Evolutionary conservation across 2,113 vertebrate genomes (phyloP), one percentile per base, ranked within the genome.

Genomic region (Sceloporus tristichus): DNA sequence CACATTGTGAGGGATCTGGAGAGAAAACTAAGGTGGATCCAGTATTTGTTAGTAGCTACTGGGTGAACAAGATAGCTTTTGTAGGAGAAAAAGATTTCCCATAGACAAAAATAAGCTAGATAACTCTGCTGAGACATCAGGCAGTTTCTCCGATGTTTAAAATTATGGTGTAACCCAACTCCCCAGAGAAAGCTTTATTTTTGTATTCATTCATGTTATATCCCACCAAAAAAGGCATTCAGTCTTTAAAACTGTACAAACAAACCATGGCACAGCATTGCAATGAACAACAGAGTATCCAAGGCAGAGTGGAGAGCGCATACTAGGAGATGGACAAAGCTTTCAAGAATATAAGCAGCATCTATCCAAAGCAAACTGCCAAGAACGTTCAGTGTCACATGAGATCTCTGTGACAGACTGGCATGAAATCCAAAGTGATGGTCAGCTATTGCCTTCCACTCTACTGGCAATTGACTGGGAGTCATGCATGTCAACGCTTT

Each of bases 391-490:
- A 85, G 25, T 85, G 93, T 91, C 93, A 90, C 75, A 74, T 74
- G 86, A 86, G 84, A 88, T 94, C 93, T 92, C 88, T 0, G 0
- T 86, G 93, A 94, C 0, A 10, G 89, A 80, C 21, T 84, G 90
- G 93, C 93, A 90, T 91, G 91, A 94, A 95, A 94, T 92, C 92
- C 88, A 91, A 92, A 88, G 92, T 91, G 87, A 89, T 88, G 91
- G 92, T 89, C 85, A 92, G 56, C 91, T 94, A 84, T 91, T 94
- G 75, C 92, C 92, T 94, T 95, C 93, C 84, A 91, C 79, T 94
- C 90, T 90, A 83, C 79, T 94, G 92, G 87, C 77, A 90, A 91
- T 90, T 92, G 90, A 56, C 75, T 87, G 84, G 91, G 92, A 93
- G 87, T 90, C 0, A 2, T 89, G 82, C 2, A 84, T 86, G 82